Conservation (phyloP, 2,113 vertebrate species). For the Chiloscyllium plagiosum region DNA sequence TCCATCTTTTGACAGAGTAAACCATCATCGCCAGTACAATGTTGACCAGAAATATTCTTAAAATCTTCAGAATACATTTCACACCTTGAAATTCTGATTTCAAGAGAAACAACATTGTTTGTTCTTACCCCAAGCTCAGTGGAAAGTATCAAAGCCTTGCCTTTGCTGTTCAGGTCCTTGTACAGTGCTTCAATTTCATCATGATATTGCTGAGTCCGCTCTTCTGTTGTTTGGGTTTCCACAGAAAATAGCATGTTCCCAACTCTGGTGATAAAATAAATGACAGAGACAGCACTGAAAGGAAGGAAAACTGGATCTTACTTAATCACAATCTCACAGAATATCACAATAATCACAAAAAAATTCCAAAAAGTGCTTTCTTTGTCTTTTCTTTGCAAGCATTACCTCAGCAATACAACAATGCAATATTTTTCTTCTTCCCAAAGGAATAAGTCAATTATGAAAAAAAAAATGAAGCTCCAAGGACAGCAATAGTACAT, state of each 20-base stretch:
- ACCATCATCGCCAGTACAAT: background rate
- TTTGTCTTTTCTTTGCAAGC: too few species aligned
- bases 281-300: background rate
- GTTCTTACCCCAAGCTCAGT: slow-evolving; percentile 80
- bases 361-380: too few species aligned
- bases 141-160: slow-evolving; percentile 82
- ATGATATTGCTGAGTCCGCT: slow-evolving; percentile 90
- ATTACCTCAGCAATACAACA: too few species aligned
- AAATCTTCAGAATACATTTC: background rate
- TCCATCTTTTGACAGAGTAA: background rate
- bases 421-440: too few species aligned
- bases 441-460: background rate
- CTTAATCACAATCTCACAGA: background rate
- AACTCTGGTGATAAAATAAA: slow-evolving; percentile 60
- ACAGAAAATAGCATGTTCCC: slow-evolving; percentile 95
- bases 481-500: too few species aligned
- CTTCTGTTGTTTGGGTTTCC: slow-evolving; percentile 94
- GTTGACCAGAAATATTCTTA: background rate
- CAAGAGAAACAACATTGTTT: background rate
- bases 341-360: too few species aligned
- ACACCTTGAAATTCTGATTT: background rate
- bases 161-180: slow-evolving; percentile 89
- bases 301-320: background rate
- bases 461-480: background rate
- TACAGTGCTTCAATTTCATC: slow-evolving; percentile 92